A percentile compares a stretch with the other conserved stretches of the same genome.
These are phyloP conservation scores for Todiramphus saurophagus DNA, from an alignment of 2,113 vertebrate genomes.

Conservation along the genomic window DNA sequence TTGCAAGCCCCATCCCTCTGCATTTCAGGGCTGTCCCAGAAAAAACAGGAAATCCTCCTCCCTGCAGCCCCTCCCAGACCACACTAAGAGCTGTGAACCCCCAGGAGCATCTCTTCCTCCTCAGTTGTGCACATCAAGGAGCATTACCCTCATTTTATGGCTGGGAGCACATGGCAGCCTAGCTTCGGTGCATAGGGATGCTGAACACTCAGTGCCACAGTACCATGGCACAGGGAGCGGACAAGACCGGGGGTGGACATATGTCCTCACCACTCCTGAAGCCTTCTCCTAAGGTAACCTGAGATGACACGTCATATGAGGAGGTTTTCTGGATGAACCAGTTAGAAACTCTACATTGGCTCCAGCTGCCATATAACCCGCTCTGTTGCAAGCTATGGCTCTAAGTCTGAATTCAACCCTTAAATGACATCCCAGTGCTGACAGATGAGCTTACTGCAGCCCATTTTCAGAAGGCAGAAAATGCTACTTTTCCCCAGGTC, in stretches of 20 bases:
- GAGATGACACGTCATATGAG: neutral
- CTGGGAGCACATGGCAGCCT: neutral
- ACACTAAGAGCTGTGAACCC: neutral
- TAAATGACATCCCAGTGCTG: neutral
- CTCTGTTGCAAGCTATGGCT: neutral
- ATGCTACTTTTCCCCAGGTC: neutral
- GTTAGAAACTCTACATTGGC: neutral
- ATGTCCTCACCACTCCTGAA: neutral
- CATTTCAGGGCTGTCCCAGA: neutral
- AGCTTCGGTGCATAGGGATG: neutral
- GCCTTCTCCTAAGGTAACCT: neutral
- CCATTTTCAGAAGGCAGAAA: neutral
- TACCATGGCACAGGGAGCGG: neutral
- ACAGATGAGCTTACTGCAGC: neutral
- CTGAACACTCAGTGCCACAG: neutral
- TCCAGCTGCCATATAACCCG: neutral
- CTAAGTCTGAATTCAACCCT: neutral
- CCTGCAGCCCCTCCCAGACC: neutral
- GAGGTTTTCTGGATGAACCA: neutral
- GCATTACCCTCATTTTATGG: neutral
- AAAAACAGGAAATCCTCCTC: neutral
- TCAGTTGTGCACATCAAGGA: neutral
- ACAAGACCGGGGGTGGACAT: neutral
- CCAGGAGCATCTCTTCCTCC: neutral
- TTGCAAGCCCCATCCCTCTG: neutral